Evolutionary conservation across 2,113 vertebrate species (phyloP), one percentile per base, ranked within the genome.

Genomic region (Anoura caudifer): DNA sequence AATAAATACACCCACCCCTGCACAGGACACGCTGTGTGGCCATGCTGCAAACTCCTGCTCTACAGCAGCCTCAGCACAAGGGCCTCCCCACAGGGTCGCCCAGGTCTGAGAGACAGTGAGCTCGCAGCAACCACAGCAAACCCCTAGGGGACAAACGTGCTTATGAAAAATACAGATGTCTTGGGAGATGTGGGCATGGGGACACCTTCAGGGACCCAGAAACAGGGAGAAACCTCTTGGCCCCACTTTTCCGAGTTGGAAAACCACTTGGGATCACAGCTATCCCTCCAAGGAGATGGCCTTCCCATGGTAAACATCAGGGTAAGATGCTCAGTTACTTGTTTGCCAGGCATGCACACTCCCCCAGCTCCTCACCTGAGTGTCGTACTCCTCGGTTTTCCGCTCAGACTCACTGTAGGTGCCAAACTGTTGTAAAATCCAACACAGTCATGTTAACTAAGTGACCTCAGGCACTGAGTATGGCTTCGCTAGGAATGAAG

Each of bases 361-460:
- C n/a, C 26, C 15, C 38, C 38, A 11, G 9, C 8, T 0, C 31
- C 97, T 98, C 97, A 99, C 99, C 99, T 99, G 99, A 36, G 99
- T 98, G 90, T 99, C 99, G 4, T 99, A 99, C 87, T 99, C 99
- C 96, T 99, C 99, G 0, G 99, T 99, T 97, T 99, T 99, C 97
- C 98, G 99, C 98, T 99, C 99, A 0, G 99, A 99, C 95, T 99
- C 99, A 77, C 98, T 99, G 41, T 98, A 98, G 88, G 99, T 98
- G 86, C 99, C 99, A 96, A 99, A 99, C 99, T 99, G 98, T 96
- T 97, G 83, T 6, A 95, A 77, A 84, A 82, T 26, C 1, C 4
- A 94, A 20, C n/a, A 0, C 22, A 38, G n/a, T 63, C 4, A 9
- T 0, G 19, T 87, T 0, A 83, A 76, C 79, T 5, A 69, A 8